phyloP scores from a whole-genome alignment of 2,113 vertebrate genomes.

The Romanogobio albipinnatus region DNA sequence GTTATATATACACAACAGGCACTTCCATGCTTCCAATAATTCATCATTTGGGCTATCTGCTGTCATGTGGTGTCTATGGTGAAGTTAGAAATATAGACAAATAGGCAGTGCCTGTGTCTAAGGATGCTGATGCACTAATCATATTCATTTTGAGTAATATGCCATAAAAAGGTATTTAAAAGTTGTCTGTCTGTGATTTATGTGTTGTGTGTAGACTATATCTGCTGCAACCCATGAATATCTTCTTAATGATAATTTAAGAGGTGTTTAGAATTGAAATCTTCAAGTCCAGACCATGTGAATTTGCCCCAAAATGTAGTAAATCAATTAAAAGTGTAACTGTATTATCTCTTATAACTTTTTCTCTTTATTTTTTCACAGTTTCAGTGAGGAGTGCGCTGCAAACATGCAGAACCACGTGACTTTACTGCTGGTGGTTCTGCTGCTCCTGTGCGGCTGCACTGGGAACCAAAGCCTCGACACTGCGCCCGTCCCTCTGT shows the following conservation, averaged over 20 bases:
- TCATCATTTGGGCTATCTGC: slow-evolving; percentile 33
- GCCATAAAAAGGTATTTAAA: background rate
- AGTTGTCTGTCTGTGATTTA: background rate
- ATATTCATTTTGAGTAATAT: slow-evolving; percentile 2
- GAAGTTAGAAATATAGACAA: slow-evolving; percentile 39
- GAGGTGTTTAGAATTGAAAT: background rate
- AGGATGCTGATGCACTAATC: slow-evolving; percentile 2
- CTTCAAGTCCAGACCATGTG: background rate
- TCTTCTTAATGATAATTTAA: background rate
- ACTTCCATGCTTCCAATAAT: slow-evolving; percentile 5
- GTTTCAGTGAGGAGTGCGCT: slow-evolving; percentile 75
- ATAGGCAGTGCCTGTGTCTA: background rate
- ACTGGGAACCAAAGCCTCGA: slow-evolving; percentile 77
- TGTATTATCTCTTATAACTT: background rate
- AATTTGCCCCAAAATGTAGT: background rate
- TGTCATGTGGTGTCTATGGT: slow-evolving; percentile 28
- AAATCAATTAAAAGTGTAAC: background rate
- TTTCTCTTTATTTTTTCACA: slow-evolving; percentile 68
- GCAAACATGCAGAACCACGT: slow-evolving; percentile 85
- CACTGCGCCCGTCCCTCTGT: slow-evolving; percentile 77
- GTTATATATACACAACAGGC: slow-evolving; percentile 19
- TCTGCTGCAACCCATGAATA: background rate
- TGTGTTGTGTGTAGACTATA: background rate
- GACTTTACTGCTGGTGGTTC: slow-evolving; percentile 80
- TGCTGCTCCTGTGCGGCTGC: slow-evolving; percentile 82